Percentiles rank a stretch among this genome's conserved stretches.
phyloP scores from a whole-genome alignment of 2,113 vertebrate genomes.

The Forbesichthys papilliferus region DNA sequence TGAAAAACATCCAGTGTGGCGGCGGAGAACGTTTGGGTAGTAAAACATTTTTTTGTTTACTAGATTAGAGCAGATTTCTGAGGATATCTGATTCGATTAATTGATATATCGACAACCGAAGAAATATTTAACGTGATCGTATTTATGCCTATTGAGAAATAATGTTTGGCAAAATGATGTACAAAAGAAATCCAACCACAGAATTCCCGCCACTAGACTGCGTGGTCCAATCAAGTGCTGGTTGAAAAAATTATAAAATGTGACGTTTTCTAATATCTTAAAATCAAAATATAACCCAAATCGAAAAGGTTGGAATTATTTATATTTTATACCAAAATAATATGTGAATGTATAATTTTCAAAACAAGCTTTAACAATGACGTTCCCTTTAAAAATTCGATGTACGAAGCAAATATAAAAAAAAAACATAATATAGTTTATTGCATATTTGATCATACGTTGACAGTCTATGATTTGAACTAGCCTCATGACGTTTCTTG shows the following conservation, averaged over 20 bases:
- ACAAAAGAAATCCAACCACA: no score
- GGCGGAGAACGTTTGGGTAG: slow-evolving; percentile 82
- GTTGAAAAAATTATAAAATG: no score
- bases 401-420: no score
- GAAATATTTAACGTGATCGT: background rate
- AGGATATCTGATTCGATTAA: background rate
- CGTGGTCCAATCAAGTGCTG: slow-evolving; percentile 36
- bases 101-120: no score
- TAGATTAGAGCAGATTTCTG: background rate
- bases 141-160: background rate
- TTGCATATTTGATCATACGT: no score
- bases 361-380: no score
- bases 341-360: no score
- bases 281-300: no score
- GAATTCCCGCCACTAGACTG: slow-evolving; percentile 26
- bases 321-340: no score
- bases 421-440: no score
- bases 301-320: no score
- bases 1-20: slow-evolving; percentile 81
- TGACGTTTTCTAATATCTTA: background rate
- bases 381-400: slow-evolving; percentile 20
- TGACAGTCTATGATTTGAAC: background rate
- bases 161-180: no score
- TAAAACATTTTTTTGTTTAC: slow-evolving; percentile 80
- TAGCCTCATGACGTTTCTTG: slow-evolving; percentile 47